Percentiles rank a stretch among this genome's conserved stretches.
Conservation (phyloP, 2,113 vertebrate genomes). For the Andinoacara biseriatus region DNA sequence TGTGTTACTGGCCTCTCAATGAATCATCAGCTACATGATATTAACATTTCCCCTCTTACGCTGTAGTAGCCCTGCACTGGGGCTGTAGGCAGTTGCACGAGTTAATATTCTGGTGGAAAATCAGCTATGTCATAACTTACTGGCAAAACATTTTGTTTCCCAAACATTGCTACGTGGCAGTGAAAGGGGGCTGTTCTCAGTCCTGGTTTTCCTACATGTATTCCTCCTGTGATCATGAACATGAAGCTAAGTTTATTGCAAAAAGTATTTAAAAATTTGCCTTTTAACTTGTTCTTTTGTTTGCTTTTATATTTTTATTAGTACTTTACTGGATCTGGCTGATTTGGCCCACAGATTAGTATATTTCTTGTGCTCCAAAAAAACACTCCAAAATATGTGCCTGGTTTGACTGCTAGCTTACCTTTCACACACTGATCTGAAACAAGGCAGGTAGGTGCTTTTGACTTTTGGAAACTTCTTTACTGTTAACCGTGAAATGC, state of each 20-base stretch:
- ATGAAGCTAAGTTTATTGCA: not conserved
- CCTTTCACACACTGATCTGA: not conserved
- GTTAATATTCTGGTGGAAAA: conserved; percentile 3
- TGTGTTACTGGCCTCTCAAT: conserved; percentile 31
- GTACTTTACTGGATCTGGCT: not conserved
- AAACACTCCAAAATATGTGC: no score
- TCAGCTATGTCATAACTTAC: not conserved
- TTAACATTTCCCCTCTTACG: conserved; percentile 3
- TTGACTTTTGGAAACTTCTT: not conserved
- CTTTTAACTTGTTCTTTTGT: not conserved
- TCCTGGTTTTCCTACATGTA: not conserved
- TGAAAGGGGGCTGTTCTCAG: not conserved
- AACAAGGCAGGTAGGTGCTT: not conserved
- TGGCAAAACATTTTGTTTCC: not conserved
- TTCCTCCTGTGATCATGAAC: not conserved
- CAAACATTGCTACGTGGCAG: not conserved
- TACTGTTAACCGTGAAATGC: conserved; percentile 1
- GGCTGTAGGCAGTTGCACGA: not conserved
- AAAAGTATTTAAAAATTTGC: not conserved
- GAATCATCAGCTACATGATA: conserved; percentile 11
- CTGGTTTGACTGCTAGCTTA: not conserved
- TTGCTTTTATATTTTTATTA: not conserved
- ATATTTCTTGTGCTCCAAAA: not conserved
- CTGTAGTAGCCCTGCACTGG: not conserved
- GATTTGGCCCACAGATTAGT: not conserved